phyloP scores from a whole-genome alignment of 92 coral and sea anemone species.

The Palythoa caribaeorum region DNA sequence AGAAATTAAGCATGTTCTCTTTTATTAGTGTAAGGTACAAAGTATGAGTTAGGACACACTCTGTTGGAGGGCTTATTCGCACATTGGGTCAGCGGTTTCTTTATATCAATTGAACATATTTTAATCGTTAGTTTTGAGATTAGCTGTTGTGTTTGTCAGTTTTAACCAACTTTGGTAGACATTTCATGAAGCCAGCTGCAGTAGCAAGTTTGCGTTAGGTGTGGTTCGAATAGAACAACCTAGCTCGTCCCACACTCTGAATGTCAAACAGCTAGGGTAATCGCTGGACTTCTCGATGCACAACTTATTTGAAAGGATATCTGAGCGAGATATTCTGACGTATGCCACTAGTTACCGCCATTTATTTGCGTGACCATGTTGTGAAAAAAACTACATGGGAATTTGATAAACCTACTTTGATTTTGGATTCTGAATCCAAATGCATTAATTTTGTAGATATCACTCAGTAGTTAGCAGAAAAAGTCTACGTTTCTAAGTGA shows the following conservation, averaged over 20 bases:
- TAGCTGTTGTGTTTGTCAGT: neutral
- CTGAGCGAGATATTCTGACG: neutral
- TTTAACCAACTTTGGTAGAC: neutral
- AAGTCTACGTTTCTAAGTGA: neutral
- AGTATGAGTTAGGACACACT: neutral
- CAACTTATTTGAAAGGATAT: neutral
- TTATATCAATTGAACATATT: neutral
- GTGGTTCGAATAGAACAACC: neutral
- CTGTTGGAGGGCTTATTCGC: neutral
- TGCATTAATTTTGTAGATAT: neutral
- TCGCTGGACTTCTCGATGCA: neutral
- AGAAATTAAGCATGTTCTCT: neutral
- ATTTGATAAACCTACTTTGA: neutral
- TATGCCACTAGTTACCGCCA: neutral
- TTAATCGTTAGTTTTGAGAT: neutral
- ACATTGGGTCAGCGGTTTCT: neutral
- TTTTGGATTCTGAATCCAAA: neutral
- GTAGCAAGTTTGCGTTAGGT: neutral
- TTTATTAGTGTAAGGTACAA: neutral
- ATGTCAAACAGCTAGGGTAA: neutral
- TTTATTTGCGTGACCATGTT: neutral
- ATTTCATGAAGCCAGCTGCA: neutral
- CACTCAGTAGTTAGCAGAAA: neutral
- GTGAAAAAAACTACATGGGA: neutral
- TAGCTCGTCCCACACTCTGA: neutral